Base-by-base conservation (phyloP, 1,140 invertebrate species). In the Pemphigus obesinymphae region DNA sequence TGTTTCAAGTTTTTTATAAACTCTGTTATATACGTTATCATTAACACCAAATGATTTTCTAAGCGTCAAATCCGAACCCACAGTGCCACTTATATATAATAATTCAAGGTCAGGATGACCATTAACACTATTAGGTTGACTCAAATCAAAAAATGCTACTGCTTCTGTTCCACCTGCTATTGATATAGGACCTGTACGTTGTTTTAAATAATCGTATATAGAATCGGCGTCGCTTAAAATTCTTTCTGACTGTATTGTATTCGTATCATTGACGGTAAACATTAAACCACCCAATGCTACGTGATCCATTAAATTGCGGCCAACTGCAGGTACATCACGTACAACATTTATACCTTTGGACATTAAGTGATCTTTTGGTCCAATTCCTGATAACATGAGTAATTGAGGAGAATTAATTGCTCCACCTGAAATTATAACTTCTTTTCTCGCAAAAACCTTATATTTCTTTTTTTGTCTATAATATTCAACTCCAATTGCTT, bases 51-150 rank as follows among this genome's bases (percentile, higher is more conserved):
- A 90, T 84, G 89, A 89, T 5, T 87, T 84, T 1, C 85, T 87
- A 31, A 91, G 85, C 10, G 89, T 84, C 11, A 88, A 87, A 83
- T 90, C 89, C 0, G 88, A 86, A 58, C 88, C 89, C 31, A 90
- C 84, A 8, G 89, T 89, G 0, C 89, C 88, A n/a, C 87, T 87
- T 10, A 90, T 88, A 84, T 93, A 91, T 10, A 95, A 88, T 8
- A 95, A 85, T 85, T 95, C 93, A 82, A 95, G 89, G 84, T 95
- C 91, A 0, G 93, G 92, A 87, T 91, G 92, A 53, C 90, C 91
- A 72, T 91, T 88, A 8, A 87, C 86, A 53, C 91, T 88, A 2
- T 89, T 87, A 55, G 90, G 90, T 84, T 92, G 89, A 83, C 93
- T 91, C 15, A 93, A 88, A 83, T 95, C 91, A 83, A 92, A 88